Evolutionary conservation across 2,113 vertebrate species (phyloP).

Genomic region (Pelmatolapia mariae): DNA sequence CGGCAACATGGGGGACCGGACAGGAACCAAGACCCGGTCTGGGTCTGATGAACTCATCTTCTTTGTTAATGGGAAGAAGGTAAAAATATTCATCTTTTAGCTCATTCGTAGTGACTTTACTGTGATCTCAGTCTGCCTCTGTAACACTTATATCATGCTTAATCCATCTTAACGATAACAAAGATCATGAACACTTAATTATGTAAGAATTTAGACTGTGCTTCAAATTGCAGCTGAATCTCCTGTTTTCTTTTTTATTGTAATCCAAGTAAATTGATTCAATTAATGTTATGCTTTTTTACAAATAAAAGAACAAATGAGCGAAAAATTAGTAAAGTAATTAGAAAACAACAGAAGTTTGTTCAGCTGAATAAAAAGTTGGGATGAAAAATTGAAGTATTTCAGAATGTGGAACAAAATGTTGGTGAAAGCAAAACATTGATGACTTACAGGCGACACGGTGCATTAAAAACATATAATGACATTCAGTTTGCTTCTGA

Average conservation of each 20-base stretch:
- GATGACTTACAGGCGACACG: not conserved
- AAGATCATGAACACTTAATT: not conserved
- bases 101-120: not conserved
- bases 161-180: not conserved
- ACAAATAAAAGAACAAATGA: not conserved
- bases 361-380: not conserved
- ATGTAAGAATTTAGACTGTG: not conserved
- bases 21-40: not conserved
- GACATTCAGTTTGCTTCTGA: not conserved
- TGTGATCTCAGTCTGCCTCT: not conserved
- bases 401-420: not conserved
- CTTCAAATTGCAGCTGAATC: not conserved
- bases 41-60: conserved; percentile 78
- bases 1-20: not conserved
- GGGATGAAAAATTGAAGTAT: not conserved
- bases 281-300: not conserved
- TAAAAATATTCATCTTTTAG: conserved; percentile 46
- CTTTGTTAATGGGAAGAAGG: conserved; percentile 96
- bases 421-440: not conserved
- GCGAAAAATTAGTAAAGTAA: not conserved
- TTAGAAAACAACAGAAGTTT: not conserved
- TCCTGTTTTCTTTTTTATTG: not conserved
- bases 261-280: not conserved
- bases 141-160: not conserved
- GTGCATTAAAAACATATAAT: not conserved